Percentiles rank a stretch among this genome's conserved stretches.
Conservation (phyloP, 2,888 invertebrate genomes). For the Agonopterix arenella region DNA sequence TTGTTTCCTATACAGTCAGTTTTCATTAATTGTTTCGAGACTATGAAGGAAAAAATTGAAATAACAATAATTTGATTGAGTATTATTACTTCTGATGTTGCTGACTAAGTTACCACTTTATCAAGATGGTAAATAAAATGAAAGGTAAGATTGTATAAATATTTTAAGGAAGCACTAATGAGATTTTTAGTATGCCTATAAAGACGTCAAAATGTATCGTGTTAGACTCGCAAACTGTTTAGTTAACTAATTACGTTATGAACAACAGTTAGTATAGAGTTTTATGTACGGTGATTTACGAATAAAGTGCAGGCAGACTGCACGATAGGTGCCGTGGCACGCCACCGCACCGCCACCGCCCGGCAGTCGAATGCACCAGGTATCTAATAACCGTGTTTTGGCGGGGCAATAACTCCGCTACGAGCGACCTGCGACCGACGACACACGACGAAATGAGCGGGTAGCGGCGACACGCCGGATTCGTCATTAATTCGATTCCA, state of each 20-base stretch:
- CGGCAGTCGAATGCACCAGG: constrained; percentile 56
- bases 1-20: too few species aligned
- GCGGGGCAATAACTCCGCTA: constrained; percentile 33
- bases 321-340: constrained; percentile 64
- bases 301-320: constrained; percentile 39
- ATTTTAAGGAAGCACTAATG: too few species aligned
- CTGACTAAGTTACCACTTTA: too few species aligned
- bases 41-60: too few species aligned
- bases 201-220: constrained; percentile 25
- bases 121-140: too few species aligned
- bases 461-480: constrained; percentile 61
- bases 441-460: constrained; percentile 64
- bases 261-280: constrained; percentile 32
- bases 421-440: constrained; percentile 13
- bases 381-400: constrained; percentile 71
- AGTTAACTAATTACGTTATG: constrained; percentile 52
- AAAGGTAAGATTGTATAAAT: too few species aligned
- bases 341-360: constrained; percentile 35
- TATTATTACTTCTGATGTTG: too few species aligned
- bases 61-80: too few species aligned
- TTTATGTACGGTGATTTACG: constrained; percentile 44
- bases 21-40: too few species aligned
- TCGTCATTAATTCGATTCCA: constrained; percentile 66
- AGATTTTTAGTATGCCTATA: constrained; percentile 10
- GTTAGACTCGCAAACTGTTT: constrained; percentile 35